Conservation (phyloP, 2,888 invertebrate genomes). For the Andrena minutula region DNA sequence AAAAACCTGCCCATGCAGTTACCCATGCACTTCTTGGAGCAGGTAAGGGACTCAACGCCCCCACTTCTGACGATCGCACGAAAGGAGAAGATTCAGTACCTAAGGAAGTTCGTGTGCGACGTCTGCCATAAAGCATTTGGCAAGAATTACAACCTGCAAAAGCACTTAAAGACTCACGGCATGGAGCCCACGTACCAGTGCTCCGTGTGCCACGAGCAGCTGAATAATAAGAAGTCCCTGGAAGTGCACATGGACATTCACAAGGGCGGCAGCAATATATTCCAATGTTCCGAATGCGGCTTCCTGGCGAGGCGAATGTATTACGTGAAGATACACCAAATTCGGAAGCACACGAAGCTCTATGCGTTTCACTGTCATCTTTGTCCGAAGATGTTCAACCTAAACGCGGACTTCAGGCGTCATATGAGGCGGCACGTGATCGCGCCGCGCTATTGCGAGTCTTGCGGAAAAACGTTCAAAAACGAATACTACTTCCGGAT, state of each 20-base stretch:
- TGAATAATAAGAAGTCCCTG: slow-evolving; percentile 10
- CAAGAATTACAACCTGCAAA: not conserved
- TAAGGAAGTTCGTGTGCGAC: slow-evolving; percentile 8
- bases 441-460: slow-evolving; percentile 1
- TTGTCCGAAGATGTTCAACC: slow-evolving; percentile 32
- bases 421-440: slow-evolving; percentile 19
- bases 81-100: not conserved
- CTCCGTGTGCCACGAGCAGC: slow-evolving; percentile 13
- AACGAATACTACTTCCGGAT: slow-evolving; percentile 23
- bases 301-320: slow-evolving; percentile 18
- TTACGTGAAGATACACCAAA: slow-evolving; percentile 20
- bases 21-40: no score
- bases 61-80: not conserved
- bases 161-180: slow-evolving; percentile 22
- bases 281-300: slow-evolving; percentile 34
- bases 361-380: slow-evolving; percentile 17
- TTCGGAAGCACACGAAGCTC: slow-evolving; percentile 16
- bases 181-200: slow-evolving; percentile 5
- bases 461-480: slow-evolving; percentile 19
- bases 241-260: slow-evolving; percentile 12
- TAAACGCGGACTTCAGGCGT: not conserved
- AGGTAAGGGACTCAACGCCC: no score
- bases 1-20: no score
- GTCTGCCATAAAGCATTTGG: slow-evolving; percentile 18
- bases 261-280: not conserved